Evolutionary conservation across 37 sponge, comb jelly and placozoan species (phyloP).

Genomic region (Agelas oroides): DNA sequence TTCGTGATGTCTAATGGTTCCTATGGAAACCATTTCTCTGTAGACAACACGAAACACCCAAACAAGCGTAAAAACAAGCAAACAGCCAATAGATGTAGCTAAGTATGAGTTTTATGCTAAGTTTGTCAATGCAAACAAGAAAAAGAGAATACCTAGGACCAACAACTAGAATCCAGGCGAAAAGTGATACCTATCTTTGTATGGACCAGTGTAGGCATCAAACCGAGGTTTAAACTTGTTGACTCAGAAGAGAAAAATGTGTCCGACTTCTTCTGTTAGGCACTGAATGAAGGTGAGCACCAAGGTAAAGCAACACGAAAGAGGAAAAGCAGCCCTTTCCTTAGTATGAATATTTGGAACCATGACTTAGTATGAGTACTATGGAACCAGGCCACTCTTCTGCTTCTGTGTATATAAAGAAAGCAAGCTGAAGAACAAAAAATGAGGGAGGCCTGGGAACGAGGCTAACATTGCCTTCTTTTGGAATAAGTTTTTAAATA

Average conservation of each 20-base stretch:
- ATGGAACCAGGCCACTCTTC: too few relatives aligned
- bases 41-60: conserved; percentile 6
- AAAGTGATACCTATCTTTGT: conserved; percentile 13
- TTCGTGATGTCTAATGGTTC: background rate
- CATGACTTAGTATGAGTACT: too few relatives aligned
- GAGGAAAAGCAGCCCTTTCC: background rate
- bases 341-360: too few relatives aligned
- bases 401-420: too few relatives aligned
- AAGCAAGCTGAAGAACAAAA: too few relatives aligned
- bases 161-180: conserved; percentile 41
- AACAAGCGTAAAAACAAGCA: background rate
- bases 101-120: background rate
- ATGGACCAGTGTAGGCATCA: conserved; percentile 54
- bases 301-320: conserved; percentile 26
- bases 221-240: conserved; percentile 15
- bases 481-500: too few relatives aligned
- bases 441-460: too few relatives aligned
- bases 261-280: conserved; percentile 21
- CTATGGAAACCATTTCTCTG: background rate
- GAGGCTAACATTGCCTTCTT: too few relatives aligned
- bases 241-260: background rate
- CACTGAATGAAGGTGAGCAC: conserved; percentile 15
- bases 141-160: background rate
- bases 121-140: background rate
- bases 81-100: too few relatives aligned